Conservation (phyloP, 2,888 invertebrate species). For the Epinotia demarniana region DNA sequence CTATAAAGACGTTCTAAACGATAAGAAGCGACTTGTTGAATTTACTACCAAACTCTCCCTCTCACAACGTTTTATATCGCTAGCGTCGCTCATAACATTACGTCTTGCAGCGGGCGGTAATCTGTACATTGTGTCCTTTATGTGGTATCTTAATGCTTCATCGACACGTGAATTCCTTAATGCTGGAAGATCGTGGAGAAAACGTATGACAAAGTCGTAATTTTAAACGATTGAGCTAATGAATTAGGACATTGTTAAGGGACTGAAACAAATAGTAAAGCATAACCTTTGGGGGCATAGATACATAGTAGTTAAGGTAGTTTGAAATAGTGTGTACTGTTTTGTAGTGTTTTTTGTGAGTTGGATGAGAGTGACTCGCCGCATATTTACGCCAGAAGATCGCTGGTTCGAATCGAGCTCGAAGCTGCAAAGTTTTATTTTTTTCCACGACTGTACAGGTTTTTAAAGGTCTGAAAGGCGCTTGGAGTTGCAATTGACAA, state of each 20-base stretch:
- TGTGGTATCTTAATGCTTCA: conserved; percentile 24
- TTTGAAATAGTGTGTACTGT: too few species aligned
- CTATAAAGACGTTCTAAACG: conserved; percentile 11
- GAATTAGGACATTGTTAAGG: neutral
- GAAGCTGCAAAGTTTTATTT: too few species aligned
- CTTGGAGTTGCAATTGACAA: too few species aligned
- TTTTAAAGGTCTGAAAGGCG: too few species aligned
- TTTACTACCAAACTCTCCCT: conserved; percentile 8
- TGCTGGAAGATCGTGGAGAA: neutral
- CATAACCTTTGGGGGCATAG: too few species aligned
- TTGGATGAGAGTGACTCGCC: too few species aligned
- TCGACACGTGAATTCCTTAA: conserved; percentile 14
- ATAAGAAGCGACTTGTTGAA: conserved; percentile 25
- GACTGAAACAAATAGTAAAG: too few species aligned
- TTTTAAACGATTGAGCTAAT: neutral
- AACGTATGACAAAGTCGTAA: conserved; percentile 6
- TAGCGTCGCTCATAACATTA: neutral
- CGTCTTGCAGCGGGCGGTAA: conserved; percentile 13
- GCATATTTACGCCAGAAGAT: too few species aligned
- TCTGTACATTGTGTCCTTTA: conserved; percentile 31
- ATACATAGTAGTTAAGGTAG: too few species aligned
- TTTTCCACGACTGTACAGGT: too few species aligned
- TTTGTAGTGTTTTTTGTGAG: too few species aligned
- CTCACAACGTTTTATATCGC: conserved; percentile 6
- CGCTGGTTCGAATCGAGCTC: too few species aligned